These are phyloP conservation scores for Atethmia centrago DNA, from an alignment of 2,888 invertebrate species.

Conservation along the genomic window DNA sequence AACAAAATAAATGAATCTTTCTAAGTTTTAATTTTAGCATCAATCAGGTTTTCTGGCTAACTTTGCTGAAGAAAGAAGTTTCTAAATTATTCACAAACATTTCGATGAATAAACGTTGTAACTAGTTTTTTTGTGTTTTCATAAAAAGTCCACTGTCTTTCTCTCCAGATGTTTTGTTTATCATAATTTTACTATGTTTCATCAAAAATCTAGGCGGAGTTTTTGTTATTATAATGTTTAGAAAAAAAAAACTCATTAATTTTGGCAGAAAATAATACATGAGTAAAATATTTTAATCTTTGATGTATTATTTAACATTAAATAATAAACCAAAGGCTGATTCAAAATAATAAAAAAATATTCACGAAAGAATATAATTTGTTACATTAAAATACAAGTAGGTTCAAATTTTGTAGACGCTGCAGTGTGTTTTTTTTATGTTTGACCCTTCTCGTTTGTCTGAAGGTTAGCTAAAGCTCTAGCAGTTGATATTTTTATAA, in stretches of 20 bases:
- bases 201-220: not conserved
- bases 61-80: conserved; percentile 28
- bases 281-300: not conserved
- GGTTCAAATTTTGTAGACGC: not conserved
- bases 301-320: not conserved
- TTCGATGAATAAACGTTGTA: conserved; percentile 39
- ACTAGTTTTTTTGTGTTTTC: conserved; percentile 13
- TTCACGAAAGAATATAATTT: not conserved
- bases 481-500: not conserved
- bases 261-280: not conserved
- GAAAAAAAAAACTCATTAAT: not conserved
- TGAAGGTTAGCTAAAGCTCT: not conserved
- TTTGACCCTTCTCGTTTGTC: not conserved
- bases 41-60: conserved; percentile 21
- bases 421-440: not conserved
- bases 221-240: not conserved
- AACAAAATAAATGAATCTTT: conserved; percentile 37
- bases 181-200: conserved; percentile 25
- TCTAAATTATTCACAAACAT: conserved; percentile 47
- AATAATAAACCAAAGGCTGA: not conserved
- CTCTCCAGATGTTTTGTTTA: conserved; percentile 16
- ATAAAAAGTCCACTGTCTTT: not conserved
- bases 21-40: conserved; percentile 39
- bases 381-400: not conserved
- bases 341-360: not conserved